These are phyloP conservation scores for Struthio camelus DNA, from an alignment of 2,113 vertebrate genomes.

Conservation along the genomic window DNA sequence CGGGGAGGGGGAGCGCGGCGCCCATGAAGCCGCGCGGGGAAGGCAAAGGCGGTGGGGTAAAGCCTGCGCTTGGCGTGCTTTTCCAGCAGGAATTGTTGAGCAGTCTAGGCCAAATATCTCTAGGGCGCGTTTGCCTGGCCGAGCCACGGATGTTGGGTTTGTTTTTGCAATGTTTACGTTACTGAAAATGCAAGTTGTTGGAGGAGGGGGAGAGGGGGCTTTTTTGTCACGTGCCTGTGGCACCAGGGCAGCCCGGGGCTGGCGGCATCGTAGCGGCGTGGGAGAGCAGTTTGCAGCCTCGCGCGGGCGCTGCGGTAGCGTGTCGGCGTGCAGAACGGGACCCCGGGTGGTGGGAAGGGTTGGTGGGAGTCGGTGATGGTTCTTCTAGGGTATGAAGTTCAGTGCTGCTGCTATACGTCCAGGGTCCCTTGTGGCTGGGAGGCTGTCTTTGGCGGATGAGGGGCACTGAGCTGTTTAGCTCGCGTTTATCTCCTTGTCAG, in stretches of 20 bases:
- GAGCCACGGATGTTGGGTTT: neutral
- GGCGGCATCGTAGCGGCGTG: neutral
- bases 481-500: neutral
- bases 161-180: rapidly evolving
- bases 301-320: too few relatives aligned
- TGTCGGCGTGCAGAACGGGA: neutral
- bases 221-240: neutral
- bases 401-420: rapidly evolving
- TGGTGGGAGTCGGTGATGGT: neutral
- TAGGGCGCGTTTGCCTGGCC: neutral
- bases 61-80: neutral
- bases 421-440: neutral
- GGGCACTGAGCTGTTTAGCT: neutral
- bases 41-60: neutral
- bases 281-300: neutral
- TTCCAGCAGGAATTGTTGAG: neutral
- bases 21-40: neutral
- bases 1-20: neutral
- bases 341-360: too few relatives aligned
- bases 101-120: neutral
- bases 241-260: neutral
- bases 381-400: neutral
- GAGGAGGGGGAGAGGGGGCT: neutral
- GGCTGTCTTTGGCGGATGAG: neutral
- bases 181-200: neutral